Percentiles rank a stretch among this genome's conserved stretches.
These are phyloP conservation scores for Reticulitermes speratus DNA, from an alignment of 1,140 invertebrate species.

Conservation along the genomic window DNA sequence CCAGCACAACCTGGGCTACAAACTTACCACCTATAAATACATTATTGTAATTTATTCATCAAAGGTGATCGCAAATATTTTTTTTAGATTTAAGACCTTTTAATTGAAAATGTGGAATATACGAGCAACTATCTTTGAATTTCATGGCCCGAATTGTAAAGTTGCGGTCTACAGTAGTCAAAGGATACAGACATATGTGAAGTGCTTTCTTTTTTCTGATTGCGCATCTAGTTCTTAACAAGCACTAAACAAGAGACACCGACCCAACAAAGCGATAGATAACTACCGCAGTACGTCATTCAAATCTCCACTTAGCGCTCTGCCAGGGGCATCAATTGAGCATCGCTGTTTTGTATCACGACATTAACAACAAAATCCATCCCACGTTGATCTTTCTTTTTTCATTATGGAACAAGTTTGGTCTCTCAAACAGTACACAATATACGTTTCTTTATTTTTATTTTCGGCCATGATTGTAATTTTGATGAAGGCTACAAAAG, in stretches of 20 bases:
- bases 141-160: no score
- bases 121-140: no score
- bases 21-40: no score
- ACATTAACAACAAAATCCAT: slow-evolving; percentile 17
- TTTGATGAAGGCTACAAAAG: slow-evolving; percentile 12
- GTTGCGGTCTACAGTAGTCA: no score
- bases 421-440: slow-evolving; percentile 15
- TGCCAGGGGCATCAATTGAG: background rate
- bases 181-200: background rate
- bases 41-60: no score
- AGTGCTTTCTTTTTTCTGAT: background rate
- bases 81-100: no score
- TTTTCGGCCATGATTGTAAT: slow-evolving; percentile 6
- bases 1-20: no score
- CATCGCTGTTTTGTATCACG: background rate
- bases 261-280: background rate
- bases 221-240: background rate
- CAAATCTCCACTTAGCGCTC: background rate
- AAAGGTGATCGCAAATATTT: no score
- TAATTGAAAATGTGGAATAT: no score
- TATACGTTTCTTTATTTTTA: background rate
- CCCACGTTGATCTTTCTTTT: background rate
- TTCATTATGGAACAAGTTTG: background rate
- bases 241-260: background rate
- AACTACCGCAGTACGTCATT: background rate